Evolutionary conservation across 2,113 vertebrate genomes (phyloP).

Genomic region (Cavia porcellus): DNA sequence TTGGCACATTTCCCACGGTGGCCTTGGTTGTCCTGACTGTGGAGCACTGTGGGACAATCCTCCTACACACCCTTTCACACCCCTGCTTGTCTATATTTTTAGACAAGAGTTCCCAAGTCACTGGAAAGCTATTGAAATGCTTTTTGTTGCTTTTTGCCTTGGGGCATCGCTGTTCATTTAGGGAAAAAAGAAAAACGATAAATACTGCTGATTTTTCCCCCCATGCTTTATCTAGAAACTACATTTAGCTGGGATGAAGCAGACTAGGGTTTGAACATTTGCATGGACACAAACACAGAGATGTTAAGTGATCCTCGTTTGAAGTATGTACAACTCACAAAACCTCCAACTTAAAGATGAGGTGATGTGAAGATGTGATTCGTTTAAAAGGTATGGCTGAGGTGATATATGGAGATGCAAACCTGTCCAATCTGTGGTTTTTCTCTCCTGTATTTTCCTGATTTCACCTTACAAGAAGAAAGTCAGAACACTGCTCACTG

Average conservation of each 20-base stretch:
- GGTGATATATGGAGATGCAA: neutral
- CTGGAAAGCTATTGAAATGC: constrained; percentile 63
- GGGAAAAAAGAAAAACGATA: constrained; percentile 41
- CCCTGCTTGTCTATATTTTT: constrained; percentile 71
- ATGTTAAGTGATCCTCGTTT: neutral
- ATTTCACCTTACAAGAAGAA: neutral
- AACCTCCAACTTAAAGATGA: neutral
- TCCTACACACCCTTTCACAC: constrained; percentile 66
- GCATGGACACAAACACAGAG: neutral
- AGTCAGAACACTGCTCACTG: neutral
- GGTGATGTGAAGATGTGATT: neutral
- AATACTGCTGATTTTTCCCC: constrained; percentile 47
- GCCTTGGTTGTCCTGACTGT: constrained; percentile 55
- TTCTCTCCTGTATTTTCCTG: neutral
- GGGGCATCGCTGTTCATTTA: constrained; percentile 66
- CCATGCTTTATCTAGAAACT: neutral
- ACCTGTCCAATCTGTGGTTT: neutral
- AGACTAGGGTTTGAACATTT: neutral
- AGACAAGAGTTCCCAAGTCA: constrained; percentile 73
- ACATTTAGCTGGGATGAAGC: neutral
- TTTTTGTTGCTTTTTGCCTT: constrained; percentile 72
- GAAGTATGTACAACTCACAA: neutral
- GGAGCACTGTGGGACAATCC: constrained; percentile 55
- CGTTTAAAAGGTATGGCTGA: neutral
- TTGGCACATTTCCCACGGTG: constrained; percentile 52